Conservation (phyloP, 2,888 invertebrate species). For the Bombyx huttoni region DNA sequence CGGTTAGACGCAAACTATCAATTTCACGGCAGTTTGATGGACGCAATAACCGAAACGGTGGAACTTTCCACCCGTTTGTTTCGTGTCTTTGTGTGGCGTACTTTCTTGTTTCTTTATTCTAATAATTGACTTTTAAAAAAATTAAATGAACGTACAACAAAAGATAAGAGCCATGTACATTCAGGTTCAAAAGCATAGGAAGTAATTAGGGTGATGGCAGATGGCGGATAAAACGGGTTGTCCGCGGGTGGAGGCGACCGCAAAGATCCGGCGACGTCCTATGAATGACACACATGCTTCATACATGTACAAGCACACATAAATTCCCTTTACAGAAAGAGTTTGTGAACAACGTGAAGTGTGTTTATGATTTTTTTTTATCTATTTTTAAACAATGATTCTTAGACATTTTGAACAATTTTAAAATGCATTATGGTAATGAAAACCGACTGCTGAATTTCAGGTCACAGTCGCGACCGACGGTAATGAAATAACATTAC, state of each 20-base stretch:
- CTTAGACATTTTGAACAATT: too few relatives aligned
- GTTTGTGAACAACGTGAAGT: too few relatives aligned
- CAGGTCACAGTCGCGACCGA: too few relatives aligned
- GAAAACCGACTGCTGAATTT: too few relatives aligned
- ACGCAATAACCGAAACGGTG: constrained; percentile 24
- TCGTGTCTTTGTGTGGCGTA: constrained; percentile 42
- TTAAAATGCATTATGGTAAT: too few relatives aligned
- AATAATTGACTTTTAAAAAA: constrained; percentile 53
- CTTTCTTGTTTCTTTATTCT: constrained; percentile 54
- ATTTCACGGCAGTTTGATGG: constrained; percentile 50
- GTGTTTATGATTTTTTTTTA: too few relatives aligned
- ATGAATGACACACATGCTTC: neutral
- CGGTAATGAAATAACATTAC: too few relatives aligned
- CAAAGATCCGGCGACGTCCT: constrained; percentile 8
- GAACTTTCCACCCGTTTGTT: constrained; percentile 42
- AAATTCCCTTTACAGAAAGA: neutral
- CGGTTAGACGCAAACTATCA: constrained; percentile 46
- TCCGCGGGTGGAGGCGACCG: constrained; percentile 19
- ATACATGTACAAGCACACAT: neutral
- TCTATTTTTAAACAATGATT: too few relatives aligned
- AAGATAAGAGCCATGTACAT: constrained; percentile 27
- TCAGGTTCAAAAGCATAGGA: constrained; percentile 52
- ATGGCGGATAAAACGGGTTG: constrained; percentile 40
- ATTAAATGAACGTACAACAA: constrained; percentile 40
- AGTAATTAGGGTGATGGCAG: constrained; percentile 55